phyloP scores from a whole-genome alignment of 1,140 invertebrate genomes.

The Doryteuthis pealeii region DNA sequence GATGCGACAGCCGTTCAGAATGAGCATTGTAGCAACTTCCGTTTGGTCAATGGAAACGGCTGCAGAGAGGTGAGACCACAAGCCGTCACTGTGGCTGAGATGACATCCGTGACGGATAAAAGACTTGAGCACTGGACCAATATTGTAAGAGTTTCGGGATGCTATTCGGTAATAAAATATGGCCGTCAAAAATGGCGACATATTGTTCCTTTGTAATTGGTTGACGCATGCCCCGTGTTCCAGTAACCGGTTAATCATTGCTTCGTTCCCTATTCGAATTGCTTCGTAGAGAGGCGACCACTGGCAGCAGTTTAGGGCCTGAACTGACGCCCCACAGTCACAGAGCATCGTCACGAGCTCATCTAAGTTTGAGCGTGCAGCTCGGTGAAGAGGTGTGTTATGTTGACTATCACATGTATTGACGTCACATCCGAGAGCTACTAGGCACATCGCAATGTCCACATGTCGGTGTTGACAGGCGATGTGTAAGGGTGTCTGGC shows the following conservation, averaged over 20 bases:
- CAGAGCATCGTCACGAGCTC: constrained; percentile 41
- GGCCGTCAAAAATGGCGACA: constrained; percentile 49
- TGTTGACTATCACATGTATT: constrained; percentile 36
- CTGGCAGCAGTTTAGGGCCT: constrained; percentile 36
- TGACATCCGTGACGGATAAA: constrained; percentile 44
- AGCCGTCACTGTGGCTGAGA: constrained; percentile 47
- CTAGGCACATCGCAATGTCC: constrained; percentile 41
- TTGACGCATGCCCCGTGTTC: constrained; percentile 43
- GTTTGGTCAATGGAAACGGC: constrained; percentile 47
- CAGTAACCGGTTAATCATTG: constrained; percentile 39
- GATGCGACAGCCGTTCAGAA: constrained; percentile 47
- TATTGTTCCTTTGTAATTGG: constrained; percentile 36
- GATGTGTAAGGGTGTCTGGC: constrained; percentile 46
- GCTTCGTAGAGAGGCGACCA: constrained; percentile 53
- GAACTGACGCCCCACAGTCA: constrained; percentile 41
- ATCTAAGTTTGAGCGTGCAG: constrained; percentile 46
- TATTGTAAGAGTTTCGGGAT: constrained; percentile 36
- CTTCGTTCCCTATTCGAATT: constrained; percentile 45
- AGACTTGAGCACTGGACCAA: constrained; percentile 38
- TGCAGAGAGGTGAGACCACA: constrained; percentile 47
- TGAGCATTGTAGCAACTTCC: constrained; percentile 42
- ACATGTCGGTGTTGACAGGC: constrained; percentile 45
- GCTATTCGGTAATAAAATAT: constrained; percentile 52
- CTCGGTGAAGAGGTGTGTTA: constrained; percentile 48
- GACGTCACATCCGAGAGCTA: constrained; percentile 43